A percentile compares a stretch with the other conserved stretches of the same genome.
Conservation (phyloP, 2,113 vertebrate genomes). For the Nyctibius bracteatus region DNA sequence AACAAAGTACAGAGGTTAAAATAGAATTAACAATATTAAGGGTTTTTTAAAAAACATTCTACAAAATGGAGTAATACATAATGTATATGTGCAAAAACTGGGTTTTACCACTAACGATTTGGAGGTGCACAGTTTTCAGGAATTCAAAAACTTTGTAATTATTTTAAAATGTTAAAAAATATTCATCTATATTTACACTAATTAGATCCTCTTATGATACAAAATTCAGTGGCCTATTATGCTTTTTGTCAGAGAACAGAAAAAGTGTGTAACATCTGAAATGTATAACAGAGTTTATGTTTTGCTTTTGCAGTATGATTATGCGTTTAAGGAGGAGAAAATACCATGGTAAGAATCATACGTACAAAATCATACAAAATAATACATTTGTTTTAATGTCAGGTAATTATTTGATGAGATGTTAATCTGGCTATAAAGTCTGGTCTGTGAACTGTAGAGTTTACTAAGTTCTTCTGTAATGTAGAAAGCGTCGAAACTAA, state of each 20-base stretch:
- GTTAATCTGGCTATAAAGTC: neutral
- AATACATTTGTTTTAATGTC: neutral
- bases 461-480: neutral
- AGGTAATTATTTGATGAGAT: neutral
- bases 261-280: neutral
- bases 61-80: neutral
- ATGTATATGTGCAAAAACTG: neutral
- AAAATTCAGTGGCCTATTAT: neutral
- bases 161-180: neutral
- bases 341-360: slow-evolving; percentile 27
- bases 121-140: neutral
- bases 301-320: slow-evolving; percentile 34
- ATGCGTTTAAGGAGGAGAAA: neutral
- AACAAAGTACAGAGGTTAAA: neutral
- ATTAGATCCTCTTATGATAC: neutral
- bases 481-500: neutral
- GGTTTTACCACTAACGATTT: neutral
- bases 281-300: neutral
- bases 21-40: neutral
- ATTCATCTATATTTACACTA: neutral
- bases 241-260: neutral
- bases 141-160: neutral
- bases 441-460: neutral
- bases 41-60: neutral
- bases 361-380: neutral